phyloP scores from a whole-genome alignment of 2,113 vertebrate species.

The Falcunculus frontatus region DNA sequence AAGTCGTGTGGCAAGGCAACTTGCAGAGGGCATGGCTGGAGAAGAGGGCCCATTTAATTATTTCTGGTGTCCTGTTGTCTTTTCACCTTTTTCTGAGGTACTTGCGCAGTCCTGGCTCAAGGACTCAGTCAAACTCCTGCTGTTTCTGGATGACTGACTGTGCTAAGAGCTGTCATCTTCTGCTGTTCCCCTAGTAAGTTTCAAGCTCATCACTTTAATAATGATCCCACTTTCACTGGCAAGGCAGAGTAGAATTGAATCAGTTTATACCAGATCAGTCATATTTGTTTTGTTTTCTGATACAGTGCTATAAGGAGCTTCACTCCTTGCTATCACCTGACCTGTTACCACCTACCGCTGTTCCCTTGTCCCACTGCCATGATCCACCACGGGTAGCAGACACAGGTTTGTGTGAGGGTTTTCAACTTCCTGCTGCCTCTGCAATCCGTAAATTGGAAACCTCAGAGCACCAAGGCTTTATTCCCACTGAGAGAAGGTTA shows the following conservation, averaged over 20 bases:
- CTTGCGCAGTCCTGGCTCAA: not conserved
- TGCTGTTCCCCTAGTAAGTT: not conserved
- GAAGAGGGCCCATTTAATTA: not conserved
- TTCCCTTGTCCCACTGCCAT: not conserved
- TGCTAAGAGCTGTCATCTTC: not conserved
- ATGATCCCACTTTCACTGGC: not conserved
- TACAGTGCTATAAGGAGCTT: not conserved
- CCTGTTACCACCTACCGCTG: not conserved
- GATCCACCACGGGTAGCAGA: not conserved
- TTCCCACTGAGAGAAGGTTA: not conserved
- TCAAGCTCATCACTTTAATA: not conserved
- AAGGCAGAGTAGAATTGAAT: not conserved
- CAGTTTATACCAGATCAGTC: not conserved
- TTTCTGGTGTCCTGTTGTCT: not conserved
- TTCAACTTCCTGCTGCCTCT: not conserved
- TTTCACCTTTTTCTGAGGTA: not conserved
- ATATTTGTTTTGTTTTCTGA: not conserved
- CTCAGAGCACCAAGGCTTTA: not conserved
- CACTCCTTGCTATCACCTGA: not conserved
- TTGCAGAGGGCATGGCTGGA: not conserved
- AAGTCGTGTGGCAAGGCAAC: not conserved
- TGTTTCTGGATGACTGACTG: not conserved
- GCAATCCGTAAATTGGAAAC: not conserved
- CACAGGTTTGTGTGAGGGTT: not conserved
- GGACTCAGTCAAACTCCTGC: rapidly evolving